Evolutionary conservation across 1,140 invertebrate species (phyloP), one percentile per base, ranked within the genome.

Genomic region (Pseudobourletiella spinata): DNA sequence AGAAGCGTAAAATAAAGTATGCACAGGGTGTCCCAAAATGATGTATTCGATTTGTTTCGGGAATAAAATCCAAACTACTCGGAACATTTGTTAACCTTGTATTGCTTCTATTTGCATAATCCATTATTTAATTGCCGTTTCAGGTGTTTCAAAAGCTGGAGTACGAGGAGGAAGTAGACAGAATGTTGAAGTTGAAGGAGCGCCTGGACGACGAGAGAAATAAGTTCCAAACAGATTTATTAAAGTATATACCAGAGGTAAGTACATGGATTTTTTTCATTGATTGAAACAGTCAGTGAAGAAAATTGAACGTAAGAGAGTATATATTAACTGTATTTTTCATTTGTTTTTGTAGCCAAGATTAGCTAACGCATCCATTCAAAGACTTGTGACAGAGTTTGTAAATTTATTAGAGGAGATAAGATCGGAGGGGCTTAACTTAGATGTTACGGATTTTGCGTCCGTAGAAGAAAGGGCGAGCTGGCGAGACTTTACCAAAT

Each of bases 401-500:
- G 84, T 77, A 58, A 50, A 67, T 11, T 61, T 72, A 25, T 64
- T 76, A 28, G 61, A 71, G 42, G 59, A 70, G 57, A 70, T 72
- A 29, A 61, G 69, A 30, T 35, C 58, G 24, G n/a, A n/a, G 32
- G 68, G 71, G 43, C 63, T 72, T 24, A 65, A 66, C 25, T 56
- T 69, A 29, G 29, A 51, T 59, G 20, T 66, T 43, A 22, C 63
- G 35, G 78, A 61, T 43, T 24, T 52, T 52, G 29, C 18, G 28
- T 57, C 58, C 26, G 39, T 61, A 4, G 59, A 78, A 80, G 78
- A 78, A 68, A 67, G 78, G 65, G 69, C 78, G 51, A 77, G 80
- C 0, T 89, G 86, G 86, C 86, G 87, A 87, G 87, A 83, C 69
- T 81, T 84, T 62, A 74, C 87, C 22, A 86, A 88, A 74, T 85